These are phyloP conservation scores for Nasonovia ribisnigri DNA, from an alignment of 2,888 invertebrate species.

Conservation along the genomic window DNA sequence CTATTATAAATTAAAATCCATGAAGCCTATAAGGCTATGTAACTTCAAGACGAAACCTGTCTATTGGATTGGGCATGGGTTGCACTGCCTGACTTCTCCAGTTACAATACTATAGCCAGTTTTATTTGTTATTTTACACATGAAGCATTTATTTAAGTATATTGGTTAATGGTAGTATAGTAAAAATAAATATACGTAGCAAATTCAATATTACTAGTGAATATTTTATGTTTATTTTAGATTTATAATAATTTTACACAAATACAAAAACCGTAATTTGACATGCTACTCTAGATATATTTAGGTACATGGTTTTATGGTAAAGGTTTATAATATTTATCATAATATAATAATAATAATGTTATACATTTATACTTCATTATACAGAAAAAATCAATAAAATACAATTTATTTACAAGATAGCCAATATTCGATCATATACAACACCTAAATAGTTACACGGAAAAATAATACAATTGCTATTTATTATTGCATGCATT, in stretches of 20 bases:
- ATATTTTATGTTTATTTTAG: conserved; percentile 61
- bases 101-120: background rate
- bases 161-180: too few species aligned
- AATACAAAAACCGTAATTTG: conserved; percentile 63
- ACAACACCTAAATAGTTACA: conserved; percentile 61
- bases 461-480: conserved; percentile 51
- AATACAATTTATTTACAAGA: conserved; percentile 62
- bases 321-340: conserved; percentile 51
- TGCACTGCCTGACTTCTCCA: background rate
- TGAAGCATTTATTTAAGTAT: too few species aligned
- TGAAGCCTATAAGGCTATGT: too few species aligned
- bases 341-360: conserved; percentile 47
- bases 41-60: too few species aligned
- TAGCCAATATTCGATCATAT: conserved; percentile 51
- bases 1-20: too few species aligned
- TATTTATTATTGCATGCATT: background rate
- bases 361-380: conserved; percentile 57
- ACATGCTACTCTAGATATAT: conserved; percentile 51
- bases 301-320: conserved; percentile 53
- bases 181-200: background rate
- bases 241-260: conserved; percentile 62
- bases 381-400: conserved; percentile 58
- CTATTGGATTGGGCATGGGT: background rate
- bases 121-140: too few species aligned
- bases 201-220: conserved; percentile 52